Conservation (phyloP, 2,888 invertebrate genomes). For the Lochmaea crataegi region DNA sequence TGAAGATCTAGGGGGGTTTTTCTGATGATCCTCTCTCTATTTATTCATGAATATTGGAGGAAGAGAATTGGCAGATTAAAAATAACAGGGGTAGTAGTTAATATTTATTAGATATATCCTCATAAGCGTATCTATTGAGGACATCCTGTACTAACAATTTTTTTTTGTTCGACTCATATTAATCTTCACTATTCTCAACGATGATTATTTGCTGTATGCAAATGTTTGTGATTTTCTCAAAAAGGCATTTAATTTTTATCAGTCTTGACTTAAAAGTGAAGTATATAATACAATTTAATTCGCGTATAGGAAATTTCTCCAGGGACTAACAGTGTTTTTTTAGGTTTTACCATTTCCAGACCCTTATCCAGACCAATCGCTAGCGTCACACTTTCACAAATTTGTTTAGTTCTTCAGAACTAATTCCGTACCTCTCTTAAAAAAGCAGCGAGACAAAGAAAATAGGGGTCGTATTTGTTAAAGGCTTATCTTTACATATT, state of each 20-base stretch:
- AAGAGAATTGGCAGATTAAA: too few relatives aligned
- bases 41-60: too few relatives aligned
- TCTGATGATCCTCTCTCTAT: too few relatives aligned
- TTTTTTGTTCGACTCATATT: too few relatives aligned
- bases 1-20: too few relatives aligned
- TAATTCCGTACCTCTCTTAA: conserved; percentile 29
- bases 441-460: conserved; percentile 33
- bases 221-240: neutral
- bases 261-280: neutral
- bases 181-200: too few relatives aligned
- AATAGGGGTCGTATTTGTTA: conserved; percentile 45
- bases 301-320: conserved; percentile 17
- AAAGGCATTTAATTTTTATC: neutral
- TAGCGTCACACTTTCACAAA: conserved; percentile 16
- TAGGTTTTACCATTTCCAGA: conserved; percentile 17
- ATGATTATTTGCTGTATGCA: too few relatives aligned
- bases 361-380: conserved; percentile 25
- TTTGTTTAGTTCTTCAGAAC: conserved; percentile 37
- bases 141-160: too few relatives aligned
- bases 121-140: too few relatives aligned
- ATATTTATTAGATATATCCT: too few relatives aligned
- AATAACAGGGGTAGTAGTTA: too few relatives aligned
- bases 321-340: conserved; percentile 21
- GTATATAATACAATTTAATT: conserved; percentile 11
- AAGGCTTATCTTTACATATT: conserved; percentile 47